Conservation (phyloP, 2,888 invertebrate genomes). For the Drosophila eohydei region DNA sequence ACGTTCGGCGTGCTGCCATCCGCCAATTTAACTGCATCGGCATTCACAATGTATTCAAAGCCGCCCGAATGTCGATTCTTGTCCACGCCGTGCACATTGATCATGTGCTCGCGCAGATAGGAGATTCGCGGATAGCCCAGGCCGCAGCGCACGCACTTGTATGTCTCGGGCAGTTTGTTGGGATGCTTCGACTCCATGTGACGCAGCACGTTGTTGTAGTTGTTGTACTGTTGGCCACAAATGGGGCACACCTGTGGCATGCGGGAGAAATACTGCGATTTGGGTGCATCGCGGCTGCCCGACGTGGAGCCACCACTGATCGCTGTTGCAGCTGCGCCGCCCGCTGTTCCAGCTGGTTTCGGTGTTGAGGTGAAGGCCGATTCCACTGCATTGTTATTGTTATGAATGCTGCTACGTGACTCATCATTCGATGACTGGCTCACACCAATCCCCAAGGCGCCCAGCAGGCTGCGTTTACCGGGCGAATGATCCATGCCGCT, state of each 20-base stretch:
- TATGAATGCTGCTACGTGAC: conserved; percentile 66
- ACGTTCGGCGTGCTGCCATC: conserved; percentile 74
- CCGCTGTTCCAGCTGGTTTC: conserved; percentile 24
- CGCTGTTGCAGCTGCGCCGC: conserved; percentile 7
- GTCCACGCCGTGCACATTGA: conserved; percentile 82
- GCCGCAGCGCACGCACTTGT: conserved; percentile 84
- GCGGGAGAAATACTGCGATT: conserved; percentile 83
- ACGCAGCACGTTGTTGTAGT: conserved; percentile 85
- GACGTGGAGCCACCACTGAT: conserved; percentile 22
- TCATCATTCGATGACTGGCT: conserved; percentile 76
- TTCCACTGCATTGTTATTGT: conserved; percentile 24
- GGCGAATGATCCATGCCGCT: conserved; percentile 69
- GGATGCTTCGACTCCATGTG: conserved; percentile 85
- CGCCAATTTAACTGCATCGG: conserved; percentile 81
- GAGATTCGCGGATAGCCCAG: conserved; percentile 84
- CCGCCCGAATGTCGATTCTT: conserved; percentile 82
- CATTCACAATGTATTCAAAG: conserved; percentile 83
- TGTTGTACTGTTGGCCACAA: conserved; percentile 85
- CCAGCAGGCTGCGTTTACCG: conserved; percentile 64
- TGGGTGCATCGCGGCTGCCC: conserved; percentile 65
- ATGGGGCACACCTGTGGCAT: conserved; percentile 85
- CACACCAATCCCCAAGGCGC: conserved; percentile 63
- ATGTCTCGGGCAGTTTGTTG: conserved; percentile 84
- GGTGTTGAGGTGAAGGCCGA: conserved; percentile 57
- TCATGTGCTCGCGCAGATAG: conserved; percentile 84